phyloP scores from a whole-genome alignment of 2,888 invertebrate species.

The Theodoxus fluviatilis region DNA sequence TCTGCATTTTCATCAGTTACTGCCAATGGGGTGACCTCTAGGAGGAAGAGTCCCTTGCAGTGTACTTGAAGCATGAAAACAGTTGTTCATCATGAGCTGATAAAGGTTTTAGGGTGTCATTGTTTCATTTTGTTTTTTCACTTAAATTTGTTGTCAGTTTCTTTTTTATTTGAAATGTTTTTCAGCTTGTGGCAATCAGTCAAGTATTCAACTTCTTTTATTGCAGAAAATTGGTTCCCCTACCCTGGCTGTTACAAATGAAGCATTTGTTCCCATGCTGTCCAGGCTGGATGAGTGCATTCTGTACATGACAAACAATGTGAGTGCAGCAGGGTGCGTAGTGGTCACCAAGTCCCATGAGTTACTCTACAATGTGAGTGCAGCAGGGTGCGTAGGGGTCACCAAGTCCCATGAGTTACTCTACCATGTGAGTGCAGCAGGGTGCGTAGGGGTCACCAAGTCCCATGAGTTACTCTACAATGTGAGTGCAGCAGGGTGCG shows the following conservation, averaged over 20 bases:
- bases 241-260: slow-evolving; percentile 82
- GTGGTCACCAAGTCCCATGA: not conserved
- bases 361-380: too few species aligned
- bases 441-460: too few species aligned
- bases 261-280: slow-evolving; percentile 82
- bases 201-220: slow-evolving; percentile 22
- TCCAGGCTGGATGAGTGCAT: slow-evolving; percentile 87
- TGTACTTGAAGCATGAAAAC: too few species aligned
- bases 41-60: too few species aligned
- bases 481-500: too few species aligned
- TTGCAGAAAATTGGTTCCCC: slow-evolving; percentile 79
- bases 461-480: too few species aligned
- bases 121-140: slow-evolving; percentile 9
- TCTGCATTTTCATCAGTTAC: too few species aligned
- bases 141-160: not conserved
- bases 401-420: too few species aligned
- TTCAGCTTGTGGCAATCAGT: not conserved
- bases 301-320: slow-evolving; percentile 82
- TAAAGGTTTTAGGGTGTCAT: not conserved
- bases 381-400: too few species aligned
- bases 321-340: slow-evolving; percentile 67
- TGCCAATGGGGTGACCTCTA: too few species aligned
- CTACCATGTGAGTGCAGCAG: too few species aligned
- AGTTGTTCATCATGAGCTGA: not conserved
- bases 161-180: slow-evolving; percentile 6